These are phyloP conservation scores for Eupithecia centaureata DNA, from an alignment of 2,888 invertebrate species.

Conservation along the genomic window DNA sequence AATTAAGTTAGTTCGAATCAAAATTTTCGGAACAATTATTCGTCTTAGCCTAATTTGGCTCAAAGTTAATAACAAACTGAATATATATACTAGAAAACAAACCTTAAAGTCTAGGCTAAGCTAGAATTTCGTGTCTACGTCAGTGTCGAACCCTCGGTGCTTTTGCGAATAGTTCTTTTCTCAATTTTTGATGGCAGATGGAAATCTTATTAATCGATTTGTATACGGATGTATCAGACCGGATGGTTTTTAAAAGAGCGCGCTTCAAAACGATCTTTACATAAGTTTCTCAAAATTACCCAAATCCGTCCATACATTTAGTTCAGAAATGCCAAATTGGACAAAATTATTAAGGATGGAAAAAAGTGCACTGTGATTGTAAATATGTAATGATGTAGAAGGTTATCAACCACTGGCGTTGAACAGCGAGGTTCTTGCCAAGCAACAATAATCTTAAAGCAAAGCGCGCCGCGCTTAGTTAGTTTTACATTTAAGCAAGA, in stretches of 20 bases:
- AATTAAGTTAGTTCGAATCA: slow-evolving; percentile 3
- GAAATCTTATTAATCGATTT: too few relatives aligned
- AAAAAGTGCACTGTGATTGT: too few relatives aligned
- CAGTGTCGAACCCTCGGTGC: neutral
- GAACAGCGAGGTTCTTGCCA: neutral
- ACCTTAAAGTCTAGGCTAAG: slow-evolving; percentile 7
- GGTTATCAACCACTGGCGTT: neutral
- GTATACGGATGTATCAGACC: neutral
- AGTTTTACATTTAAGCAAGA: neutral
- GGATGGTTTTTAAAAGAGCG: neutral
- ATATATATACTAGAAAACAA: slow-evolving; percentile 16
- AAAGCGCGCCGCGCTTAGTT: slow-evolving; percentile 4
- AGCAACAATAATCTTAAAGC: slow-evolving; percentile 4
- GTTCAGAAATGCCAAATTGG: neutral
- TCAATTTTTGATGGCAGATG: too few relatives aligned
- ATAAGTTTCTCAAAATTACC: neutral
- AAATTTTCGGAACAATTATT: neutral
- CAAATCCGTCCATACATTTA: neutral
- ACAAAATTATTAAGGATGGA: too few relatives aligned
- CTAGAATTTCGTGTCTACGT: neutral
- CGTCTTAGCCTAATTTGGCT: slow-evolving; percentile 10
- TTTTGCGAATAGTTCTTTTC: neutral
- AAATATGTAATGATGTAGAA: neutral
- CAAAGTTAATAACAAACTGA: slow-evolving; percentile 15
- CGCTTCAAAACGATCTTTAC: neutral